A percentile compares a stretch with the other conserved stretches of the same genome.
Evolutionary conservation across 2,113 vertebrate species (phyloP).

Genomic region (Henicopernis longicauda): DNA sequence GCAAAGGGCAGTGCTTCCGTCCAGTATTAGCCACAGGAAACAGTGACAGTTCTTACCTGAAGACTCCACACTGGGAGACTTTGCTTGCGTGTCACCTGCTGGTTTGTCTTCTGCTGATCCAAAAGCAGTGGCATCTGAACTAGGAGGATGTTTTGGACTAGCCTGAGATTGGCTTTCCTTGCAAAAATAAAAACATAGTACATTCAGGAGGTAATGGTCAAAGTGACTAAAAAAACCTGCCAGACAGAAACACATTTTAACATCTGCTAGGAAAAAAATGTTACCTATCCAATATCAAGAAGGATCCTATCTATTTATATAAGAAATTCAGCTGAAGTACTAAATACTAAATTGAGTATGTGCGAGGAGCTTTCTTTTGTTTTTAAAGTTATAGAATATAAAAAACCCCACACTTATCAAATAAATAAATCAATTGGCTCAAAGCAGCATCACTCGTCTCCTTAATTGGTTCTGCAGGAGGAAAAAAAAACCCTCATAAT

Average conservation of each 20-base stretch:
- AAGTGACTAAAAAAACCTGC: neutral
- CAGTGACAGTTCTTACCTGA: conserved; percentile 44
- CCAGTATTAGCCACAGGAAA: neutral
- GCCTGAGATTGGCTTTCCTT: conserved; percentile 58
- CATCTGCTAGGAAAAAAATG: neutral
- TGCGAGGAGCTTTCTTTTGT: neutral
- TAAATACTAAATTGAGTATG: neutral
- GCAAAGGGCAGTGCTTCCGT: neutral
- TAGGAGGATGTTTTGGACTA: conserved; percentile 32
- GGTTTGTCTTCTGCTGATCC: neutral
- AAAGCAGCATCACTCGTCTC: neutral
- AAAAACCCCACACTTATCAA: accelerated
- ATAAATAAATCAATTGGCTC: neutral
- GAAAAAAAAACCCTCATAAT: neutral
- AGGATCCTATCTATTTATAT: neutral
- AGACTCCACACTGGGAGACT: neutral
- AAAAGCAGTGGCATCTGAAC: neutral
- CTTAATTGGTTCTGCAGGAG: neutral
- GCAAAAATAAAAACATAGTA: neutral
- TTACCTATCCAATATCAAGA: neutral
- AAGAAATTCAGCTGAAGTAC: neutral
- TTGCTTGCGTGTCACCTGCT: neutral
- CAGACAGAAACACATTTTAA: neutral
- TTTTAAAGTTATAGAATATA: neutral
- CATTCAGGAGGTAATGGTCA: neutral